These are phyloP conservation scores for Caerostris extrusa DNA, from an alignment of 1,140 invertebrate species.

Conservation along the genomic window DNA sequence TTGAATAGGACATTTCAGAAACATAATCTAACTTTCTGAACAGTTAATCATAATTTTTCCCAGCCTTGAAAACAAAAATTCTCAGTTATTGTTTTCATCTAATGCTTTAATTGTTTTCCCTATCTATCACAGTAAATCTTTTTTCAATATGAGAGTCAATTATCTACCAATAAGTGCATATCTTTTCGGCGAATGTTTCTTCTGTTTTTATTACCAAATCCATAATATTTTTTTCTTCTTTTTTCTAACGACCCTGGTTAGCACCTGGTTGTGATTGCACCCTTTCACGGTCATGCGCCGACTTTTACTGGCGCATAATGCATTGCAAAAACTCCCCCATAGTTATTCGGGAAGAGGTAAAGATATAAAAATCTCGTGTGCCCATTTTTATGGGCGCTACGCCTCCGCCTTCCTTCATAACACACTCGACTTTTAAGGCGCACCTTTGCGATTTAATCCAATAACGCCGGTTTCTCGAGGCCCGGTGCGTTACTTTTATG, in stretches of 20 bases:
- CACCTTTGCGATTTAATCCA: conserved; percentile 16
- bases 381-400: neutral
- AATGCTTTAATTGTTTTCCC: no score
- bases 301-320: conserved; percentile 17
- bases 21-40: no score
- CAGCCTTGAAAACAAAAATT: no score
- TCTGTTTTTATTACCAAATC: no score
- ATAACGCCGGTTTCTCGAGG: neutral
- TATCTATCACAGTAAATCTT: no score
- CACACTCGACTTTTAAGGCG: neutral
- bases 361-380: conserved; percentile 10
- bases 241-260: neutral
- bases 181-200: no score
- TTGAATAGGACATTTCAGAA: no score
- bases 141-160: no score
- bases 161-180: no score
- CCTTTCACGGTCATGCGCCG: neutral
- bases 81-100: no score
- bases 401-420: neutral
- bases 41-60: no score
- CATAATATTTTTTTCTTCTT: no score
- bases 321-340: conserved; percentile 11
- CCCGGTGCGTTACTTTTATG: conserved; percentile 32
- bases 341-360: neutral
- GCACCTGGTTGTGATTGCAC: conserved; percentile 10